Evolutionary conservation across 2,113 vertebrate species (phyloP).

Genomic region (Scatophagus argus): DNA sequence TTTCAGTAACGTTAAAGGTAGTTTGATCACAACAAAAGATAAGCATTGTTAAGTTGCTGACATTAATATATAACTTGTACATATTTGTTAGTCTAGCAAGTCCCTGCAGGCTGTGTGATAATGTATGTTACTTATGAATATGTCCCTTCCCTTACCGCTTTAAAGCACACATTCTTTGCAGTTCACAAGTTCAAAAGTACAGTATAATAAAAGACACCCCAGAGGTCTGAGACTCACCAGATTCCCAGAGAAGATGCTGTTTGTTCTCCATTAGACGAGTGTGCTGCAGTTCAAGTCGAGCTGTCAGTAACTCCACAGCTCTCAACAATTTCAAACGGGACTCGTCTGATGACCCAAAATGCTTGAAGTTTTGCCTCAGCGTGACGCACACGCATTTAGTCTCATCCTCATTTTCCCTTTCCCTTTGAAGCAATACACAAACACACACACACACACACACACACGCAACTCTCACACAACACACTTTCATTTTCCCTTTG

Average conservation of each 20-base stretch:
- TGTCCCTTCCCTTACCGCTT: not conserved
- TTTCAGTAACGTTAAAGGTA: conserved; percentile 29
- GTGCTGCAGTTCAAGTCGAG: not conserved
- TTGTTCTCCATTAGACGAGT: conserved; percentile 16
- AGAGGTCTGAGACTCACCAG: not conserved
- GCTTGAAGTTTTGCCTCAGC: conserved; percentile 38
- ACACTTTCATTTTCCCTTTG: conserved; percentile 38
- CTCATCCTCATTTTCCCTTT: conserved; percentile 35
- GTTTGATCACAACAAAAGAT: conserved; percentile 20
- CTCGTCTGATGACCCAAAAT: conserved; percentile 2
- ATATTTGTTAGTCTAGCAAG: not conserved
- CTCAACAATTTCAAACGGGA: conserved; percentile 24
- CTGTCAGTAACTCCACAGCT: conserved; percentile 19
- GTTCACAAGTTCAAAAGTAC: conserved; percentile 3
- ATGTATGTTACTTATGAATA: not conserved
- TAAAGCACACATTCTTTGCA: not conserved
- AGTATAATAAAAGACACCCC: not conserved
- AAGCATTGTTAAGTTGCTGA: not conserved
- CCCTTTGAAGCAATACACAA: conserved; percentile 57
- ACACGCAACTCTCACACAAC: conserved; percentile 15
- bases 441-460: not conserved
- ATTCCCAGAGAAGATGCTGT: conserved; percentile 19
- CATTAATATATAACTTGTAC: no score
- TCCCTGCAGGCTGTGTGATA: not conserved
- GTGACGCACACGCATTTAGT: not conserved